Percentiles rank a stretch among this genome's conserved stretches.
Evolutionary conservation across 2,888 invertebrate species (phyloP).

Genomic region (Entomobrya proxima): DNA sequence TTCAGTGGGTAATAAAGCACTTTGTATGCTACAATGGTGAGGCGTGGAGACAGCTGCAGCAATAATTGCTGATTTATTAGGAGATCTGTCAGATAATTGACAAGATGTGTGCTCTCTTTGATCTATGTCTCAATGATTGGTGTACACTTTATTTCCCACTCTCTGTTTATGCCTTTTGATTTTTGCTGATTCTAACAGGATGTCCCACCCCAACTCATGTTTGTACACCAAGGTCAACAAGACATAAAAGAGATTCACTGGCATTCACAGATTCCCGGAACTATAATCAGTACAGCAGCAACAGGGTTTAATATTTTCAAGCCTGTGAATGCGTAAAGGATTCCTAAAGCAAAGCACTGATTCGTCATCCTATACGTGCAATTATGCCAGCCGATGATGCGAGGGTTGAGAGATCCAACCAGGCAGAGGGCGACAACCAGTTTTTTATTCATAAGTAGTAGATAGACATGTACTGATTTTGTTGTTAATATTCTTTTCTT

Average conservation of each 20-base stretch:
- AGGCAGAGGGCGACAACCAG: background rate
- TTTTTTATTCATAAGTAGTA: too few relatives aligned
- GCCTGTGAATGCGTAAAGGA: slow-evolving; percentile 92
- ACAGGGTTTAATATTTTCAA: slow-evolving; percentile 98
- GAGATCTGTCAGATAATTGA: slow-evolving; percentile 75
- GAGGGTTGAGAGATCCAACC: background rate
- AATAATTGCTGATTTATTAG: slow-evolving; percentile 58
- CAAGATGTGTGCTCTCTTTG: slow-evolving; percentile 76
- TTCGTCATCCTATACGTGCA: background rate
- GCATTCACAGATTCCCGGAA: slow-evolving; percentile 96
- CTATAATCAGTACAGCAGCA: slow-evolving; percentile 94
- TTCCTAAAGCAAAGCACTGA: background rate
- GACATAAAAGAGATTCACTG: slow-evolving; percentile 99
- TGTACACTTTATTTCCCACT: background rate
- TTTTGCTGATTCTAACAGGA: slow-evolving; percentile 79
- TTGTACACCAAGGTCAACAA: slow-evolving; percentile 98
- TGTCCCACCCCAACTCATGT: slow-evolving; percentile 95
- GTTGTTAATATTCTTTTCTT: too few relatives aligned
- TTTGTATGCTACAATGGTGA: slow-evolving; percentile 47
- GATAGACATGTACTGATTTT: too few relatives aligned
- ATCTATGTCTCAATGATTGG: slow-evolving; percentile 57
- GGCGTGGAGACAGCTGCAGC: slow-evolving; percentile 43
- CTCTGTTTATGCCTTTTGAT: background rate
- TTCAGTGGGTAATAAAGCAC: slow-evolving; percentile 45
- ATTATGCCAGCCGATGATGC: slow-evolving; percentile 8